Base-by-base conservation (phyloP, 2,113 vertebrate genomes). In the Clinocottus analis region DNA sequence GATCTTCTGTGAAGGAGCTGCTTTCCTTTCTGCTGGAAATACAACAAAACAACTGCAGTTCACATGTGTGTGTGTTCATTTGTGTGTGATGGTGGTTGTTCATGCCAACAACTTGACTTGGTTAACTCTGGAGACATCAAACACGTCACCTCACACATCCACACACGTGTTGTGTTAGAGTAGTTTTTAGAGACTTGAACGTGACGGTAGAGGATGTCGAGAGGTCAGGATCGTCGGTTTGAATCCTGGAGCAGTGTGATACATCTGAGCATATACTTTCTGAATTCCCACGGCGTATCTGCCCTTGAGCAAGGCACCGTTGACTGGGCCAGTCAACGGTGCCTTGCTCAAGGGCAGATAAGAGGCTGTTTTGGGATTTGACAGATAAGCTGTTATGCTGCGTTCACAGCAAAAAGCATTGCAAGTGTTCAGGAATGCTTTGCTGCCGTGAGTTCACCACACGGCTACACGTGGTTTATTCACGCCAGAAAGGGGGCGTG, bases 81-180 rank as follows among this genome's bases (percentile, higher is more conserved):
- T 76, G 80, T 87, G 27, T 35, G 45, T 3, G 27, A 43, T 56
- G 63, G 33, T 37, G 37, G 60, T 61, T 67, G 61, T 47, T 68
- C 31, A 17, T 12, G 56, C n/a, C 61, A 59, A 47, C 12, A 14
- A 17, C 11, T 43, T 51, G 65, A 47, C 16, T n/a, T 37, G 17
- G 2, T 55, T 43, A 58, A 75, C 17, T 39, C 82, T 59, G 37
- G 10, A 29, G 29, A 1, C 64, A 64, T 74, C 25, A 56, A 45
- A 13, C 55, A 35, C 16, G 14, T 35, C 3, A 16, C 2, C 21
- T 10, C 71, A 25, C 51, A 41, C 23, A 56, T n/a, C 7, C 4
- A 58, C 16, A 21, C 8, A 58, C 16, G 21, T 55, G 55, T 23
- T 2, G 17, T n/a, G 17, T 23, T 3, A 17, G 10, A 45, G 14